Base-by-base conservation (phyloP, 2,797 vertebrate genomes). In the Sorex maritimensis region DNA sequence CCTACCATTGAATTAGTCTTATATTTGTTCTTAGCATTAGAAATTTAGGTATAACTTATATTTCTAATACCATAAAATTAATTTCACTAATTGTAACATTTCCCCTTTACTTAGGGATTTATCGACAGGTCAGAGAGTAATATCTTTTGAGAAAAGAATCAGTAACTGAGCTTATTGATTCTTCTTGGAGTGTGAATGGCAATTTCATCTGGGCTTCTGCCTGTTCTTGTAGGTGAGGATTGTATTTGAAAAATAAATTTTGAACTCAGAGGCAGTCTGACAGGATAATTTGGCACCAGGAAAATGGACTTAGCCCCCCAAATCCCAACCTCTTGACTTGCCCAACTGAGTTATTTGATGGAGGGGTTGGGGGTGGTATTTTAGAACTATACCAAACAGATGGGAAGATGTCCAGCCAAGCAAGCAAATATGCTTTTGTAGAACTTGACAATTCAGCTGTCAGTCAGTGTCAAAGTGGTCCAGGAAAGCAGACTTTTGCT, bases 161-260 rank as follows among this genome's bases (percentile, higher is more conserved):
- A 67, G 65, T 81, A 81, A 91, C 19, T 83, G 11, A 73, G 38
- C 14, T 92, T 88, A 65, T 80, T 67, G 24, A 41, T 30, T n/a
- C 71, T 81, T 86, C 75, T 95, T 63, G 55, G 89, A 49, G 85
- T 95, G 94, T n/a, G 55, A 85, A 67, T 81, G 49, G 68, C 86
- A 86, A 68, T 75, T 49, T 67, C 38, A 19, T 82, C 34, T 79
- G 28, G 7, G 11, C 86, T 95, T 94, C 41, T 94, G 58, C 73
- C 58, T 84, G 6, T 67, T n/a, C 12, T 4, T 88, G 6, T 78
- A 86, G 10, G 14, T 77, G 13, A 80, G 44, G 15, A 7, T 46
- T 89, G 24, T 65, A 58, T 68, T 92, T 61, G 21, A 41, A 41
- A 83, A 71, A 74, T 55, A 68, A 92, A 30, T 34, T 86, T 83